Evolutionary conservation across 2,113 vertebrate genomes (phyloP), one percentile per base, ranked within the genome.

Genomic region (Ciconia boyciana): DNA sequence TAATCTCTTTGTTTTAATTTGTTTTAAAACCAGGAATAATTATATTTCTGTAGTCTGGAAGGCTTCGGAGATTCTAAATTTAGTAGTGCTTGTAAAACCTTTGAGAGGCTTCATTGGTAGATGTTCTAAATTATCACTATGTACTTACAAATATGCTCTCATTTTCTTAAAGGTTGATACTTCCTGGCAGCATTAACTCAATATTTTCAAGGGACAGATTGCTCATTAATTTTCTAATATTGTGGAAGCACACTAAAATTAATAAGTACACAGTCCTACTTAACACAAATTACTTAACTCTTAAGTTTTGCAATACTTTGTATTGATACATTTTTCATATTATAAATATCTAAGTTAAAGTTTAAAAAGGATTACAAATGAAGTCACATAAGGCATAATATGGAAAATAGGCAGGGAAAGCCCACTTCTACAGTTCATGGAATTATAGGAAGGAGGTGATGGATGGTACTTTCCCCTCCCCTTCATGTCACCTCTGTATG

Each of bases 91-190:
- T 32, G 9, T 51, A 89, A 94, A 80, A 17, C 15, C 44, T 90
- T 70, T 84, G 72, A 91, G 69, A 84, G 20, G 3, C 20, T 93
- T 96, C 52, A 43, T 10, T 62, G 60, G 36, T 92, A 87, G 15
- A 61, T 83, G 31, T 68, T 81, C 46, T 81, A 80, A 81, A 86
- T 90, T 83, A 77, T 28, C n/a, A 77, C 21, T 57, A 41, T 5
- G 10, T 86, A 61, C 44, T 86, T 81, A 74, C 3, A 93, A 77
- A 77, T 77, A 94, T 46, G 20, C 16, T 83, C n/a, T 90, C 34
- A 71, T 94, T 93, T 92, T 87, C 78, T 79, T 88, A 92, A 90
- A 94, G 52, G 39, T 55, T 95, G 65, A 43, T 72, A 91, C 21
- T 75, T 89, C 76, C 64, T 89, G 55, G 64, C 25, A 92, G 31